Evolutionary conservation across 2,113 vertebrate species (phyloP), one percentile per base, ranked within the genome.

Genomic region (Pantherophis guttatus): DNA sequence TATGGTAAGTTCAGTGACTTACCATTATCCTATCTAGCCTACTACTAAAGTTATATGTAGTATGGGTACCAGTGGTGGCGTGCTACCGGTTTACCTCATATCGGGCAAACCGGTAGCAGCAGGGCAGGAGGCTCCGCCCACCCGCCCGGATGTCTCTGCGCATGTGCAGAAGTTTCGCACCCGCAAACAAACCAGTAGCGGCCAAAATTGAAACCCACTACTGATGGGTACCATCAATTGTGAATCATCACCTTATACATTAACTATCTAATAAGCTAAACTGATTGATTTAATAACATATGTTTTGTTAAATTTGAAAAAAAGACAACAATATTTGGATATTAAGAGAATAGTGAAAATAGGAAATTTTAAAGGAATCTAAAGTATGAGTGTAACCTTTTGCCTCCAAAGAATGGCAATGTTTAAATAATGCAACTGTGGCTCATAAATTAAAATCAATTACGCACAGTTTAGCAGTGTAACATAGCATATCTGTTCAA

Each of bases 371-470:
- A 21, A 55, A 70, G 55, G 59, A 44, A 44, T 6, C 3, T 39
- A 3, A 62, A 29, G 3, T 24, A 44, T 19, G 2, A 92, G 91
- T 15, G 88, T 3, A 87, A 90, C 26, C 54, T 54, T 57, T 54
- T 52, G 15, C 58, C 91, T 13, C 89, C n/a, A 59, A 62, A 1
- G 19, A 29, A 19, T 11, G 65, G 23, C 33, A 94, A 7, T 93
- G 87, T 94, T 93, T 75, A 91, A 94, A 89, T 9, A 81, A 88
- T 26, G n/a, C 0, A 93, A 95, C 62, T 87, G n/a, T 1, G 85
- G 94, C 86, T 54, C 81, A 50, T 89, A 93, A 75, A 93, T 93
- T 90, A 44, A 92, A 92, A 54, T 62, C 57, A 87, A 81, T 93
- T 55, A 88, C 4, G 53, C n/a, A 81, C 11, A 91, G 44, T 88